Conservation (phyloP, 2,797 vertebrate species). For the Myoxocephalus aenaeus region DNA sequence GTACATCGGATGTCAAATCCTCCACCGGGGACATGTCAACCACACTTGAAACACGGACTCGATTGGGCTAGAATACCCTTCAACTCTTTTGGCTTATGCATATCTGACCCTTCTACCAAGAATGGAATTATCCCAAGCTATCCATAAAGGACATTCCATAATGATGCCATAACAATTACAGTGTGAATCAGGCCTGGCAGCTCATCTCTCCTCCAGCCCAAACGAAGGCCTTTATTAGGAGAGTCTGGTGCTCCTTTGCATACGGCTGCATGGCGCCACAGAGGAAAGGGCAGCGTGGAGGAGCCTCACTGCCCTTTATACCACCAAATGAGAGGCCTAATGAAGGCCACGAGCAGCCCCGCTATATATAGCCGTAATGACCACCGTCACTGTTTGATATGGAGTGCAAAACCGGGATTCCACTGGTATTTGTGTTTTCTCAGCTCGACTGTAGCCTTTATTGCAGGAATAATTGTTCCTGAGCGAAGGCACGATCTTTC, state of each 20-base stretch:
- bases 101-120: slow-evolving; percentile 61
- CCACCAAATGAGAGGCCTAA: slow-evolving; percentile 73
- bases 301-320: slow-evolving; percentile 67
- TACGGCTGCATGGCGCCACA: slow-evolving; percentile 60
- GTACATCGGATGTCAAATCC: slow-evolving; percentile 71
- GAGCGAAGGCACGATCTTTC: slow-evolving; percentile 54
- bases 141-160: slow-evolving; percentile 63
- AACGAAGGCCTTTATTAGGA: slow-evolving; percentile 74
- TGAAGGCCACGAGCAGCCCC: slow-evolving; percentile 76
- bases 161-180: slow-evolving; percentile 67
- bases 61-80: slow-evolving; percentile 66
- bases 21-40: slow-evolving; percentile 75
- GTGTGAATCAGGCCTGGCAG: slow-evolving; percentile 64
- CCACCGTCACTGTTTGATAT: slow-evolving; percentile 46
- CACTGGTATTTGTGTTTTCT: slow-evolving; percentile 59
- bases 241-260: slow-evolving; percentile 66
- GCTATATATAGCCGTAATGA: slow-evolving; percentile 78
- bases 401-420: slow-evolving; percentile 19
- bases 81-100: slow-evolving; percentile 65
- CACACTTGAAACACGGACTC: slow-evolving; percentile 69
- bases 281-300: slow-evolving; percentile 70
- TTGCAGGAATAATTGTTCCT: slow-evolving; percentile 62
- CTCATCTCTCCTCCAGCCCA: slow-evolving; percentile 71
- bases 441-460: slow-evolving; percentile 47
- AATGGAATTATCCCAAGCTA: slow-evolving; percentile 60